Conservation (phyloP, 2,113 vertebrate species). For the Jaculus jaculus region DNA sequence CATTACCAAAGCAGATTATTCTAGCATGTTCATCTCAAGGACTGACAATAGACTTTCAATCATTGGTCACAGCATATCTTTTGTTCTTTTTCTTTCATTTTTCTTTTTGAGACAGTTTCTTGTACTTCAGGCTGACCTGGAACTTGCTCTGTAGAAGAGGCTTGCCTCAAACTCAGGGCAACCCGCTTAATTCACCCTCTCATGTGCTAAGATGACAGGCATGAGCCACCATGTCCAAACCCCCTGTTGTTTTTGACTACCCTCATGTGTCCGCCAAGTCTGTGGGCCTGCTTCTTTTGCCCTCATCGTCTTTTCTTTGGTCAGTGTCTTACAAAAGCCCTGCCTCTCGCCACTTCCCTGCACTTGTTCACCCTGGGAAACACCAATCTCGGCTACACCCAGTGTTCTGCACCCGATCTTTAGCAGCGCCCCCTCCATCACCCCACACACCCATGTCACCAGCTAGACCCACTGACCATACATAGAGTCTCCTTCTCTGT, state of each 20-base stretch:
- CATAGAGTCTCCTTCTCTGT: background rate
- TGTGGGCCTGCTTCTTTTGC: background rate
- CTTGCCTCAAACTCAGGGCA: too few relatives aligned
- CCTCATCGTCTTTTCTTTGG: background rate
- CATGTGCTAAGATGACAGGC: too few relatives aligned
- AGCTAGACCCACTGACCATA: background rate
- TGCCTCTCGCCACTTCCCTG: background rate
- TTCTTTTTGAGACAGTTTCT: too few relatives aligned
- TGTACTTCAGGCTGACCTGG: too few relatives aligned
- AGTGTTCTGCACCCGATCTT: background rate
- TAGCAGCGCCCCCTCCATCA: background rate
- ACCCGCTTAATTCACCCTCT: background rate
- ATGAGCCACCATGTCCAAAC: too few relatives aligned
- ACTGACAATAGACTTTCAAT: background rate
- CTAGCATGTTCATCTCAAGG: background rate
- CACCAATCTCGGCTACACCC: background rate
- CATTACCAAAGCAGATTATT: background rate
- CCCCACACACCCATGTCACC: background rate
- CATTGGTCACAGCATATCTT: background rate
- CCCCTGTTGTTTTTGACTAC: background rate
- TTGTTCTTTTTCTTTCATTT: background rate
- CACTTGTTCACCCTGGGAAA: background rate
- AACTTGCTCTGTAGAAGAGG: too few relatives aligned
- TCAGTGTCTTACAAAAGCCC: background rate
- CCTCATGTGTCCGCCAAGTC: background rate